Evolutionary conservation across 2,888 invertebrate genomes (phyloP).

Genomic region (Ariolimax columbianus): DNA sequence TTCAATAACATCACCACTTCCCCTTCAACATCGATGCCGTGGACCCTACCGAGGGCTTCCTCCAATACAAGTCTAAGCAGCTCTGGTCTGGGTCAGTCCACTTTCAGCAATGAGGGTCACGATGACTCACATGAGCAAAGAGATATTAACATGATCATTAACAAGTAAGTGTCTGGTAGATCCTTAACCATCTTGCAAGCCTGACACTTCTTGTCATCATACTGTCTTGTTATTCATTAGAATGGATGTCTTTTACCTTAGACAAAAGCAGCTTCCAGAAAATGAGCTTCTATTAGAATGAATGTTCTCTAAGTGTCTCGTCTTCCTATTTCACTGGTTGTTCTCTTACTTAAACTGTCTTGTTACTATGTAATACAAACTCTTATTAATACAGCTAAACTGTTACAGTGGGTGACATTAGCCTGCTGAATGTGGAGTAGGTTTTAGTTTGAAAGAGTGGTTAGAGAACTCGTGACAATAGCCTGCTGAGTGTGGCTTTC

Average conservation of each 20-base stretch:
- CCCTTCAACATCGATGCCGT: background rate
- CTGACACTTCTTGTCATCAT: no score
- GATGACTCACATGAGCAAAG: slow-evolving; percentile 59
- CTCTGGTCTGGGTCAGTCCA: slow-evolving; percentile 33
- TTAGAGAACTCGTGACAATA: no score
- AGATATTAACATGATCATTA: slow-evolving; percentile 69
- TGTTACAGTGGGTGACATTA: no score
- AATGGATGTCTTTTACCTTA: no score
- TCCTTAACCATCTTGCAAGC: background rate
- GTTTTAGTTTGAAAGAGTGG: no score
- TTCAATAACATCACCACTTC: background rate
- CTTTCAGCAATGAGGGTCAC: background rate
- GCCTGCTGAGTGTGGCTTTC: no score
- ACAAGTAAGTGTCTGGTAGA: slow-evolving; percentile 63
- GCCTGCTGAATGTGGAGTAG: no score
- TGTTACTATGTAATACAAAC: background rate
- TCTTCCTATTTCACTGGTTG: background rate
- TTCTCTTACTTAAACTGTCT: background rate
- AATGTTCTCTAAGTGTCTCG: no score
- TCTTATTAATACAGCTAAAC: no score
- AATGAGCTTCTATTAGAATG: no score
- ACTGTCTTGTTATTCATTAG: no score
- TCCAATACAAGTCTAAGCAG: slow-evolving; percentile 16
- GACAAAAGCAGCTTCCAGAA: no score
- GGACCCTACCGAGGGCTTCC: background rate